Evolutionary conservation across 2,797 vertebrate genomes (phyloP).

Genomic region (Kryptopterus vitreolus): DNA sequence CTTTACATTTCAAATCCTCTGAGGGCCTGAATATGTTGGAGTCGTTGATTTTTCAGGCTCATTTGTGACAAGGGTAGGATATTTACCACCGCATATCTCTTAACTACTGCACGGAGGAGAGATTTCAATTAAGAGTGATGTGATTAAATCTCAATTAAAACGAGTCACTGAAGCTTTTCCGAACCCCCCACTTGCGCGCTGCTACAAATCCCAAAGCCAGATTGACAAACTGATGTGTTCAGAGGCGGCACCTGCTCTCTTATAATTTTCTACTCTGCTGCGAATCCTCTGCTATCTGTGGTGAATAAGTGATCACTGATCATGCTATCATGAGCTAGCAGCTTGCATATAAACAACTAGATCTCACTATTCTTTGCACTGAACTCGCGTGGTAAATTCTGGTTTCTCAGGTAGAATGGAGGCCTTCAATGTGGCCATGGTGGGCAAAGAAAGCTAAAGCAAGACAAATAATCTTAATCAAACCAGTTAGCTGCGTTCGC

Average conservation of each 20-base stretch:
- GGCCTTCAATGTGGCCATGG: constrained; percentile 52
- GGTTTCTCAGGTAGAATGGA: constrained; percentile 50
- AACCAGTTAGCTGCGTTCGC: constrained; percentile 63
- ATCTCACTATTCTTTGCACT: constrained; percentile 67
- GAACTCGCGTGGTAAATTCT: constrained; percentile 64
- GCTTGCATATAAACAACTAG: constrained; percentile 66
- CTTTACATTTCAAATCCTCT: neutral
- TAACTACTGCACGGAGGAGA: constrained; percentile 35
- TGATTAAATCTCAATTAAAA: constrained; percentile 51
- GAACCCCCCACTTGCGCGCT: constrained; percentile 49
- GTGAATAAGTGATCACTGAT: constrained; percentile 45
- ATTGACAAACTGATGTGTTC: constrained; percentile 65
- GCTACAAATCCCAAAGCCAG: constrained; percentile 60
- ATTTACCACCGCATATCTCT: constrained; percentile 28
- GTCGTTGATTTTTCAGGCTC: neutral
- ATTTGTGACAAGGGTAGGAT: constrained; percentile 1
- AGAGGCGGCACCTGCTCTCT: constrained; percentile 69
- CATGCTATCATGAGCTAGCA: constrained; percentile 31
- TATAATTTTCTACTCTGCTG: constrained; percentile 57
- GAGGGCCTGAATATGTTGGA: neutral
- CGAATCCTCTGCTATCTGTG: constrained; percentile 19
- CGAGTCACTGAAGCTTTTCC: constrained; percentile 35
- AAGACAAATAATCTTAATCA: constrained; percentile 70
- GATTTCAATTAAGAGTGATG: constrained; percentile 50
- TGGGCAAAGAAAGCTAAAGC: constrained; percentile 60